Base-by-base conservation (phyloP, 1,140 invertebrate genomes). In the Anastrepha obliqua region DNA sequence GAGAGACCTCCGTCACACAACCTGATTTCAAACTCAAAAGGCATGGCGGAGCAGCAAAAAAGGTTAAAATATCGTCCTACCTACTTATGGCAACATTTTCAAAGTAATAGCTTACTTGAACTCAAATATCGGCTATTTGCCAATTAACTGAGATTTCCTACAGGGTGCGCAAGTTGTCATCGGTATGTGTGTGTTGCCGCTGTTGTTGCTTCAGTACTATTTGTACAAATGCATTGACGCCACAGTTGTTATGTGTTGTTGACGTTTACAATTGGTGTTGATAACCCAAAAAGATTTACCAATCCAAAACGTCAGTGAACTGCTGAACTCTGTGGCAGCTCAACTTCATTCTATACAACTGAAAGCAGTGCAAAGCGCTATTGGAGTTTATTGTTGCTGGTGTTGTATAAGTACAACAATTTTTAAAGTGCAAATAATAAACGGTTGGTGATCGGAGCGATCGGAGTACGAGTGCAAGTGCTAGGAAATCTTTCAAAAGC, bases 251-350 rank as follows among this genome's bases (percentile, higher is more conserved):
- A 81, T 11, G 47, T 81, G 74, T 51, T 81, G 74, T 81, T 81
- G 74, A 81, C 74, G 74, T 81, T 58, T 81, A 81, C 74, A 81
- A 81, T 81, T 81, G 74, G 74, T 81, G 74, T 81, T 81, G 74
- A 81, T 81, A 81, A 81, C 74, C 74, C 74, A 81, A 81, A 81
- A 81, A 81, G 74, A 81, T 81, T 81, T 81, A 42, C 74, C 74
- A 81, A 81, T 81, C 74, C 74, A 81, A 81, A 55, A 55, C 47
- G 44, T 81, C 47, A 55, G 74, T 81, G 74, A 81, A 81, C 74
- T 81, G 74, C 42, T 81, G 74, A 81, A 81, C 74, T 81, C 55
- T 81, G 74, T 81, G 74, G 74, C 74, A 81, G 74, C 74, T 81
- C 74, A 81, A 81, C 74, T 81, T 81, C 29, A 58, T 51, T 81